Conservation (phyloP, 2,797 vertebrate species). For the Carapus acus region DNA sequence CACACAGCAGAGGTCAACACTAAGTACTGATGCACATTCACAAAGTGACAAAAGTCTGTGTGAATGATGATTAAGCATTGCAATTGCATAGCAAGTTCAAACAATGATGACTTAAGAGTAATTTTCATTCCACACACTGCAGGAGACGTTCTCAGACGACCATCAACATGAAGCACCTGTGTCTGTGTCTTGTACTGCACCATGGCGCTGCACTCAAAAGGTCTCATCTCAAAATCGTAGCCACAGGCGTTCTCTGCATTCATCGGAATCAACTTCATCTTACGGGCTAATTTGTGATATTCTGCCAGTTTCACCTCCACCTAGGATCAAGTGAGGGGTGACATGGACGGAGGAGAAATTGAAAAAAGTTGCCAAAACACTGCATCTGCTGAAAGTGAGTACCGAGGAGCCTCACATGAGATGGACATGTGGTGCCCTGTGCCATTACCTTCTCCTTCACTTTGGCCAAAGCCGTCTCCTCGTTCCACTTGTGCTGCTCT, state of each 20-base stretch:
- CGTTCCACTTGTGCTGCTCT: conserved; percentile 87
- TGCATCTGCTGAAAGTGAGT: no score
- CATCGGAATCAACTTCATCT: conserved; percentile 88
- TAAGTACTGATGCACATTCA: no score
- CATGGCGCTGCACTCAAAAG: conserved; percentile 72
- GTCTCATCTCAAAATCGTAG: conserved; percentile 85
- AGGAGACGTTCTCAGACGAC: no score
- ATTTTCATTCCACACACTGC: no score
- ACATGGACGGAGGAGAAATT: neutral
- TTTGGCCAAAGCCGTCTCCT: conserved; percentile 86
- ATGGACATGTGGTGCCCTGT: conserved; percentile 11
- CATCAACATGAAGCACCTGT: no score
- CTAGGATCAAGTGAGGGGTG: conserved; percentile 53
- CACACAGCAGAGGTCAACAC: neutral
- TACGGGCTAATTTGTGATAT: conserved; percentile 89
- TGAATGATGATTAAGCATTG: no score
- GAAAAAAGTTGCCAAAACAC: neutral
- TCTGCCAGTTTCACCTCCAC: conserved; percentile 80
- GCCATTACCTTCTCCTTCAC: conserved; percentile 75
- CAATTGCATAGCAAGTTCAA: no score
- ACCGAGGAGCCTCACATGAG: no score
- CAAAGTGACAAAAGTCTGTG: no score
- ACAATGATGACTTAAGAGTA: no score
- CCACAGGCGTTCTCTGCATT: conserved; percentile 87
- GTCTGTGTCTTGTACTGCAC: conserved; percentile 80